These are phyloP conservation scores for Trachymyrmex septentrionalis DNA, from an alignment of 1,140 invertebrate species.

Conservation along the genomic window DNA sequence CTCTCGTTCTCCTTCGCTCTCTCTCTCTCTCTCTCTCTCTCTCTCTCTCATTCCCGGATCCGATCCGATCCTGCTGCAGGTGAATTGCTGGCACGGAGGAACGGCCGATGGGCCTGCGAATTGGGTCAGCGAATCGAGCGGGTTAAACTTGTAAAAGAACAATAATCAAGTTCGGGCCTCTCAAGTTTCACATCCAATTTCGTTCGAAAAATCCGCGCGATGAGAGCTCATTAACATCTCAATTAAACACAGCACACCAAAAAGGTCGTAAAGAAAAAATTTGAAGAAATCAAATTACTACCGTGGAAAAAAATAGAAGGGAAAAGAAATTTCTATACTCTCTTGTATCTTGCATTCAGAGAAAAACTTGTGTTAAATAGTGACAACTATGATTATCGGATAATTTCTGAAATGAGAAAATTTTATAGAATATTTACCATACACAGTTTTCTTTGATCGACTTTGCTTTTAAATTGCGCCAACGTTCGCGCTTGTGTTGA, in stretches of 20 bases:
- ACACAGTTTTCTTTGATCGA: neutral
- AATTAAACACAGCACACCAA: constrained; percentile 15
- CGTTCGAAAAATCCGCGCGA: constrained; percentile 11
- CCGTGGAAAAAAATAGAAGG: neutral
- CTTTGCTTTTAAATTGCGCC: neutral
- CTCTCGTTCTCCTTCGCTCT: neutral
- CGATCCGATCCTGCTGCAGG: constrained; percentile 61
- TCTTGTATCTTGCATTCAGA: neutral
- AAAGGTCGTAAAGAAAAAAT: constrained; percentile 1
- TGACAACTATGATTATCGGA: neutral
- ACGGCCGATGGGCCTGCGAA: constrained; percentile 57
- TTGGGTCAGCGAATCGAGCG: constrained; percentile 65
- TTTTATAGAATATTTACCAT: neutral
- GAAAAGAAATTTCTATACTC: neutral
- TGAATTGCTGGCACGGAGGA: constrained; percentile 49
- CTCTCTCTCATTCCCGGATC: constrained; percentile 15
- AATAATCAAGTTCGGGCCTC: constrained; percentile 43
- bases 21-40: neutral
- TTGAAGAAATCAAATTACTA: neutral
- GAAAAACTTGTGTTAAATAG: too few relatives aligned
- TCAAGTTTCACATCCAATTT: constrained; percentile 42
- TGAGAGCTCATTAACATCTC: constrained; percentile 35
- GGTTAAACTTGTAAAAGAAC: constrained; percentile 28
- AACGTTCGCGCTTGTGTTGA: neutral
- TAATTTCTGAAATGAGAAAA: neutral